Evolutionary conservation across 2,888 invertebrate genomes (phyloP), one percentile per base, ranked within the genome.

Genomic region (Polyploca ridens): DNA sequence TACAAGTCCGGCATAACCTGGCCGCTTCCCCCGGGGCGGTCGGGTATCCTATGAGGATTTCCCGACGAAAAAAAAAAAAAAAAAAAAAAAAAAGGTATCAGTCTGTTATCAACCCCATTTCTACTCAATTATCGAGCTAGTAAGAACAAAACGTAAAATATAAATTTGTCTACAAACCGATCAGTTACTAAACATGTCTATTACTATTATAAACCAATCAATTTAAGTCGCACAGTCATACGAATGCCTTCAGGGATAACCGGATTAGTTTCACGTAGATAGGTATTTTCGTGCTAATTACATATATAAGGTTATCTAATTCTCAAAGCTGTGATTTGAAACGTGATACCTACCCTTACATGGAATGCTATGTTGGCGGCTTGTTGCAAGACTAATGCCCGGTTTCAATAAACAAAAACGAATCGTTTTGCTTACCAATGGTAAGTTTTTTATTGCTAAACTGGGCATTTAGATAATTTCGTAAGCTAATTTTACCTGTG

Each of bases 161-260:
- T 49, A 1, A 16, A 49, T n/a, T 46, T 16, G 5, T 19, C 10
- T 54, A 54, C 54, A 3, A 16, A 54, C 54, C 54, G 19, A 19
- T 54, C 8, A 54, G 16, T 19, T 19, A 54, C 19, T 54, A n/a
- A 19, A 19, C 19, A 54, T 54, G 54, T 19, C 54, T 19, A 16
- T 49, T 49, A 14, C 2, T 49, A 66, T 70, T 60, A 62, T 66
- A 64, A 73, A 70, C 65, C 65, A 70, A 71, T 73, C 64, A 65
- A 66, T 63, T 33, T 46, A 33, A 46, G 27, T 61, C 41, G 10
- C n/a, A 19, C 35, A 38, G 33, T 33, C 62, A 59, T 19, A 62
- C 46, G 59, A 64, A 65, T 62, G 49, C 49, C 49, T 19, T 3
- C 10, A 10, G 16, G 54, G 7, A 19, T 54, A 19, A 1, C 16